These are phyloP conservation scores for Echinops telfairi DNA, from an alignment of 2,113 vertebrate genomes.

Conservation along the genomic window DNA sequence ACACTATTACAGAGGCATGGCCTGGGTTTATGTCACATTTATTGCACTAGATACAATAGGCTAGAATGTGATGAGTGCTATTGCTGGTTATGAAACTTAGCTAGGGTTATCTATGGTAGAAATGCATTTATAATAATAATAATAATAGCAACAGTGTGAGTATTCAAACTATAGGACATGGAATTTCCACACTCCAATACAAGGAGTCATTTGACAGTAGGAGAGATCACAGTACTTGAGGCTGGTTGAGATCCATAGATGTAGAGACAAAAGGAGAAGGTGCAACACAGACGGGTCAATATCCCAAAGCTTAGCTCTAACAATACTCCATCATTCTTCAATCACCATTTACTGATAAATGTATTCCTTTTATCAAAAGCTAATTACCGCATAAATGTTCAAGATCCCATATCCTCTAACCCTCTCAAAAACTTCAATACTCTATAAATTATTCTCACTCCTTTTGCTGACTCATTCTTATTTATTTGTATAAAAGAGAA, in stretches of 20 bases:
- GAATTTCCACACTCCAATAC: no score
- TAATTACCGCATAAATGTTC: not conserved
- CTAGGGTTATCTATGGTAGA: not conserved
- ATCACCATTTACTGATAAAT: not conserved
- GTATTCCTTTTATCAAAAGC: not conserved
- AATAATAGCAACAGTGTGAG: no score
- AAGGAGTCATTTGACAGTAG: not conserved
- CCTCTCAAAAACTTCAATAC: not conserved
- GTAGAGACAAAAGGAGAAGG: not conserved
- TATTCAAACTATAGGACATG: not conserved
- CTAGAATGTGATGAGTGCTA: not conserved
- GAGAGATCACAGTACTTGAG: not conserved
- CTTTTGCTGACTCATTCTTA: not conserved
- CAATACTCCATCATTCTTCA: not conserved
- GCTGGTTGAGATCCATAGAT: not conserved
- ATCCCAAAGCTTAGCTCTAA: not conserved
- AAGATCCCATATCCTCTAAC: no score
- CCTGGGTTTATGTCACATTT: not conserved
- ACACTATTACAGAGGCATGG: not conserved
- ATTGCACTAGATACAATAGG: not conserved
- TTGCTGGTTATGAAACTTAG: not conserved
- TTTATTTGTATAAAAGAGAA: no score
- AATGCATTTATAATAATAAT: not conserved
- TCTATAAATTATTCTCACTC: not conserved
- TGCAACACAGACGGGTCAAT: not conserved